Evolutionary conservation across 2,113 vertebrate species (phyloP).

Genomic region (Leucosticte australis): DNA sequence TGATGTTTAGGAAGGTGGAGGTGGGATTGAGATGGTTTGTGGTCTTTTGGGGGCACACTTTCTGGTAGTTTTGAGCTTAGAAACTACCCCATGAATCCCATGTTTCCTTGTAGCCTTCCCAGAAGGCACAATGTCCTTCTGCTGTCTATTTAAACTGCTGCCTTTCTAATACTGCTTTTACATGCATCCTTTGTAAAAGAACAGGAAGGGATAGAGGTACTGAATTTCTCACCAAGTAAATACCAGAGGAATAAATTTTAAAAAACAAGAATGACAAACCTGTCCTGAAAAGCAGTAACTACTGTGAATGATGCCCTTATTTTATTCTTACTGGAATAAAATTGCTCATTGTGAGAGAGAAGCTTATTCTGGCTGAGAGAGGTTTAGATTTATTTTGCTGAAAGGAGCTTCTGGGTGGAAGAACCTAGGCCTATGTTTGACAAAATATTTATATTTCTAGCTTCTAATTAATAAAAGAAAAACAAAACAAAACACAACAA

Average conservation of each 20-base stretch:
- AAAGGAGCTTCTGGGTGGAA: neutral
- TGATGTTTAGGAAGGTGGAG: neutral
- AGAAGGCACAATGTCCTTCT: neutral
- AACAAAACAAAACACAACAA: neutral
- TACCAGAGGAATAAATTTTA: neutral
- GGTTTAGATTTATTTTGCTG: neutral
- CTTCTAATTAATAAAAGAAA: neutral
- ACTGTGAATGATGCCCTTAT: neutral
- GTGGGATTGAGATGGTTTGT: neutral
- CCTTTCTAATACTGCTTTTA: neutral
- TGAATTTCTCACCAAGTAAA: neutral
- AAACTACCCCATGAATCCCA: neutral
- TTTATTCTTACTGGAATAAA: neutral
- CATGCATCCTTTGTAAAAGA: neutral
- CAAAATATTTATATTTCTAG: constrained; percentile 32
- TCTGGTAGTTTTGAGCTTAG: neutral
- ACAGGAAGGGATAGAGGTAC: neutral
- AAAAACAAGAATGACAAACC: neutral
- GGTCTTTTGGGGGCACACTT: neutral
- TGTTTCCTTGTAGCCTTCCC: neutral
- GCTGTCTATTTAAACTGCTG: neutral
- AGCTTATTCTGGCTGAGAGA: neutral
- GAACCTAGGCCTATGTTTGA: neutral
- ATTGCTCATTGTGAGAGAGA: neutral
- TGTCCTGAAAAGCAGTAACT: neutral